These are phyloP conservation scores for Hypselothyrea guttata DNA, from an alignment of 2,888 invertebrate species.

Conservation along the genomic window DNA sequence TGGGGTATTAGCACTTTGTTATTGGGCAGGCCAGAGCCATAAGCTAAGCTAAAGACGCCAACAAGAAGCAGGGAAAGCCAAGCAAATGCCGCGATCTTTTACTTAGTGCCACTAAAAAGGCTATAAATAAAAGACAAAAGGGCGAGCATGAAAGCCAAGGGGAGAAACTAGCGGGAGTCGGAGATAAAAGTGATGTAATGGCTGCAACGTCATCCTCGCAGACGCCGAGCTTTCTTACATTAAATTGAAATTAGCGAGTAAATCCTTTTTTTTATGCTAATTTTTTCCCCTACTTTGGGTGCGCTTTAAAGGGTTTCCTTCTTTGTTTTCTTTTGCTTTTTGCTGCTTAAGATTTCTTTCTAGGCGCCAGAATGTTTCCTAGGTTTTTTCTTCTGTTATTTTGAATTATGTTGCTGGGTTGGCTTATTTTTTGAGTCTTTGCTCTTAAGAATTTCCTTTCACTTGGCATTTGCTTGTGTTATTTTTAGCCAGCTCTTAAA, in stretches of 20 bases:
- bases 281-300: conserved; percentile 41
- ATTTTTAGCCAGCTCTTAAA: conserved; percentile 65
- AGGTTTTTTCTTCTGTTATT: conserved; percentile 10
- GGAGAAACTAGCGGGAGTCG: not conserved
- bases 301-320: conserved; percentile 33
- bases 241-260: conserved; percentile 75
- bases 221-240: conserved; percentile 62
- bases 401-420: conserved; percentile 65
- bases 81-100: conserved; percentile 65
- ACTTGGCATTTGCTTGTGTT: conserved; percentile 49
- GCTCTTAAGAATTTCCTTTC: conserved; percentile 66
- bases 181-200: conserved; percentile 75
- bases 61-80: conserved; percentile 21
- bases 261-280: conserved; percentile 75
- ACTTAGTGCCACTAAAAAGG: conserved; percentile 75
- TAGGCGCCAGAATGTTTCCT: conserved; percentile 38
- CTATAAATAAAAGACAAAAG: conserved; percentile 67
- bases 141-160: not conserved
- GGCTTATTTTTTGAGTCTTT: conserved; percentile 68
- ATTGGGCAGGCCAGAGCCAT: conserved; percentile 56
- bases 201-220: conserved; percentile 62
- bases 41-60: conserved; percentile 33
- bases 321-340: conserved; percentile 18
- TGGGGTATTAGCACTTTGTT: conserved; percentile 75
- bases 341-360: conserved; percentile 31